A percentile compares a stretch with the other conserved stretches of the same genome.
phyloP scores from a whole-genome alignment of 2,888 invertebrate species.

The Abrostola tripartita region DNA sequence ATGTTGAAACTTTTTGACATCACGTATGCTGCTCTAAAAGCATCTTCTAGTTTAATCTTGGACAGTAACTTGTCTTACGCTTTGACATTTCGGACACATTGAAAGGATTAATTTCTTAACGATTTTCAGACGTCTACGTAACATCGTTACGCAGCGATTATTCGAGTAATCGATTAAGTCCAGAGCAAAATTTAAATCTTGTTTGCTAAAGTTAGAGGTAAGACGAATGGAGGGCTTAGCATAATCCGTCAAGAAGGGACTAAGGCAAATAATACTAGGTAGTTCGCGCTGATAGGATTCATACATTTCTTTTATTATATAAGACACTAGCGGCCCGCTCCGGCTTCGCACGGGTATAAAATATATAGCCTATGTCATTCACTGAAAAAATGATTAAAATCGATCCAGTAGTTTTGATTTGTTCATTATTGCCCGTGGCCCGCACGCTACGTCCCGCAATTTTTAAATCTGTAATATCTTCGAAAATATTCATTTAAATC shows the following conservation, averaged over 20 bases:
- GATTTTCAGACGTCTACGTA: background rate
- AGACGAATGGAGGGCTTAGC: constrained; percentile 69
- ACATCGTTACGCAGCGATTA: constrained; percentile 13
- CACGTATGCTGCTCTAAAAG: constrained; percentile 8
- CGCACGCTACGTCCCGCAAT: too few species aligned
- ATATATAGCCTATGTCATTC: too few species aligned
- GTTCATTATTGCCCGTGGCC: too few species aligned
- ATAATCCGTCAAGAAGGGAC: constrained; percentile 63
- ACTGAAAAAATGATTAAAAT: too few species aligned
- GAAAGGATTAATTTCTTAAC: background rate
- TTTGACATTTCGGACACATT: constrained; percentile 11
- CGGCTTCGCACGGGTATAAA: too few species aligned
- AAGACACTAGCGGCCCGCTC: too few species aligned
- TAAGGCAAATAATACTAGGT: constrained; percentile 64
- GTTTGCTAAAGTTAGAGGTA: constrained; percentile 41
- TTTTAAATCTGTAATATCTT: too few species aligned
- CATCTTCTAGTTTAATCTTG: constrained; percentile 16
- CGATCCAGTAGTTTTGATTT: too few species aligned
- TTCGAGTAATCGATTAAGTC: constrained; percentile 11
- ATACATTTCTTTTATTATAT: background rate
- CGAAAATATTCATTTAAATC: too few species aligned
- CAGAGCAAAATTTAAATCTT: constrained; percentile 14
- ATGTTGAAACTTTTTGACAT: constrained; percentile 11
- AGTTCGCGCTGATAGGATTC: constrained; percentile 19
- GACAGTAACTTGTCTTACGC: constrained; percentile 3